A percentile compares a stretch with the other conserved stretches of the same genome.
phyloP scores from a whole-genome alignment of 2,113 vertebrate genomes.

The Spermophilus dauricus region DNA sequence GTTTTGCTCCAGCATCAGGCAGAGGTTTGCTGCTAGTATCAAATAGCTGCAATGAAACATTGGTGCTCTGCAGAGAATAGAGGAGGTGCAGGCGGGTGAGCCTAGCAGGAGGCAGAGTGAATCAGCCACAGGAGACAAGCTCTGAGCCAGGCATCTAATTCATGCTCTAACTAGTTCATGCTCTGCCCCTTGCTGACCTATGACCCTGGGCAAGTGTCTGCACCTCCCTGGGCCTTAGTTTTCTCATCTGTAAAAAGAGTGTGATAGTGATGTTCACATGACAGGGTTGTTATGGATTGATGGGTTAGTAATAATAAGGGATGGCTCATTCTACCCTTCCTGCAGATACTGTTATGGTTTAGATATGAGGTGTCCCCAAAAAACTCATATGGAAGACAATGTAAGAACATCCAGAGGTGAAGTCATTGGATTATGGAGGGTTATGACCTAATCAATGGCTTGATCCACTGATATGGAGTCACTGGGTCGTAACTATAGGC shows the following conservation, averaged over 20 bases:
- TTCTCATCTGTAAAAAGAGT: not conserved
- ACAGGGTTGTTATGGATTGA: not conserved
- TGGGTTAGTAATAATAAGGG: not conserved
- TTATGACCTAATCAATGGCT: too few species aligned
- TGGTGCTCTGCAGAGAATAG: not conserved
- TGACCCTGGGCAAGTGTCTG: not conserved
- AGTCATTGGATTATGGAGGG: too few species aligned
- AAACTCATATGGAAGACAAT: too few species aligned
- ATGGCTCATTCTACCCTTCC: not conserved
- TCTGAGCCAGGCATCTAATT: not conserved
- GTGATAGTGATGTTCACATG: not conserved
- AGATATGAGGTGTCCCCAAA: too few species aligned
- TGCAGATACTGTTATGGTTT: not conserved
- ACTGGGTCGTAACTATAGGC: too few species aligned
- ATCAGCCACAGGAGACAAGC: not conserved
- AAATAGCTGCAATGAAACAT: not conserved
- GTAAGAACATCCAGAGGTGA: too few species aligned
- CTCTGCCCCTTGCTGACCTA: not conserved
- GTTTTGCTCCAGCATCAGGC: not conserved
- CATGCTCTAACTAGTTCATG: not conserved
- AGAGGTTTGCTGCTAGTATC: conserved; percentile 14
- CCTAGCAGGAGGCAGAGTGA: not conserved
- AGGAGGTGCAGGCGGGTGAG: not conserved
- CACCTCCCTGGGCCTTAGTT: not conserved
- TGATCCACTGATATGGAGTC: too few species aligned